Base-by-base conservation (phyloP, 2,797 vertebrate species). In the Schizopygopsis malacanthus region DNA sequence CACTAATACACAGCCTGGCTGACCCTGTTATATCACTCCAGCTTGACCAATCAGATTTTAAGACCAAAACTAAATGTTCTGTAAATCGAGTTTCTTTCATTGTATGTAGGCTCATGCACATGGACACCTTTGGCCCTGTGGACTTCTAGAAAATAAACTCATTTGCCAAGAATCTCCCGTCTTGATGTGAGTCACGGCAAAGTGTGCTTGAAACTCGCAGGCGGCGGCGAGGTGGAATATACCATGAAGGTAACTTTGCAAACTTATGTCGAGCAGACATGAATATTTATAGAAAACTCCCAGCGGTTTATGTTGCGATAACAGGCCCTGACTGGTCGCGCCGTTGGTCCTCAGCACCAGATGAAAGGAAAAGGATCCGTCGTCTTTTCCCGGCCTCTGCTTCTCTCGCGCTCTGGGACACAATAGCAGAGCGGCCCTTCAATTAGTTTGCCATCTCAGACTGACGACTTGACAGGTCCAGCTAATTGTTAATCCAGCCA, bases 401-500 rank as follows among this genome's bases (percentile, higher is more conserved):
- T 67, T 82, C 65, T 79, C 76, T 43, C 37, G 63, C 25, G 94
- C 94, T 95, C 94, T 88, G 93, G 94, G 94, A 96, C 95, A 98
- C 96, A 97, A 97, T 95, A 94, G 95, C 96, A 94, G 94, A 97
- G 95, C 95, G 96, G 95, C 95, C 94, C 90, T 96, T 97, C 97
- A 97, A 97, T 97, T 97, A 97, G 96, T 93, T 95, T 93, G 95
- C 95, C 96, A 97, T 97, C 96, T 97, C 96, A 91, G 86, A 96
- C 95, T 94, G 96, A 97, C 96, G 97, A 96, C 95, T 96, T 97
- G 97, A 98, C 96, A 96, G 96, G 95, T 95, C 94, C 93, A 94
- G 95, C 96, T 97, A 97, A 97, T 98, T 97, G 97, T 97, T 97
- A 96, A 97, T 97, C 95, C 96, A 92, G 94, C 93, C 94, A 96